Evolutionary conservation across 1,140 invertebrate species (phyloP).

Genomic region (Hirudo medicinalis): DNA sequence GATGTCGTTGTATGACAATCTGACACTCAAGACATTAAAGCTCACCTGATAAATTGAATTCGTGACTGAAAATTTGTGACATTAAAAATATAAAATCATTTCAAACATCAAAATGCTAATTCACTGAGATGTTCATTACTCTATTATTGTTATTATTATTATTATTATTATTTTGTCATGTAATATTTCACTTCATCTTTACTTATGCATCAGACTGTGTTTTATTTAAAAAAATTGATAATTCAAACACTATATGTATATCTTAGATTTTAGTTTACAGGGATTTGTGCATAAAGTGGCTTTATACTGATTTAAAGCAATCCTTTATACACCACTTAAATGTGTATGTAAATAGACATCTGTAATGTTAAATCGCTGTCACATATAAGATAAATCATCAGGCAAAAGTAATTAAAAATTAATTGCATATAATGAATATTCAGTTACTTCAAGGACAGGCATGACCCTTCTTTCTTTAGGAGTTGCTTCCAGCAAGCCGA

Average conservation of each 20-base stretch:
- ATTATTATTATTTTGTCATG: too few relatives aligned
- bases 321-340: too few relatives aligned
- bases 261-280: too few relatives aligned
- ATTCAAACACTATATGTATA: too few relatives aligned
- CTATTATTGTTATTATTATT: neutral
- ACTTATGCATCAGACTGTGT: too few relatives aligned
- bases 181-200: too few relatives aligned
- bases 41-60: constrained; percentile 26
- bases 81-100: constrained; percentile 6
- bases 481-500: constrained; percentile 41
- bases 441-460: constrained; percentile 34
- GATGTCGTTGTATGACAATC: constrained; percentile 84
- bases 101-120: neutral
- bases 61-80: neutral
- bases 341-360: too few relatives aligned
- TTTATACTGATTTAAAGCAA: too few relatives aligned
- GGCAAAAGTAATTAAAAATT: neutral
- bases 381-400: too few relatives aligned
- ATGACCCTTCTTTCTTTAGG: constrained; percentile 30
- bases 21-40: constrained; percentile 52
- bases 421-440: neutral
- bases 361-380: too few relatives aligned
- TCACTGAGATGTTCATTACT: neutral
- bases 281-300: too few relatives aligned
- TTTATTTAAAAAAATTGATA: too few relatives aligned